Evolutionary conservation across 2,888 invertebrate genomes (phyloP), one percentile per base, ranked within the genome.

Genomic region (Folsomia manolachei): DNA sequence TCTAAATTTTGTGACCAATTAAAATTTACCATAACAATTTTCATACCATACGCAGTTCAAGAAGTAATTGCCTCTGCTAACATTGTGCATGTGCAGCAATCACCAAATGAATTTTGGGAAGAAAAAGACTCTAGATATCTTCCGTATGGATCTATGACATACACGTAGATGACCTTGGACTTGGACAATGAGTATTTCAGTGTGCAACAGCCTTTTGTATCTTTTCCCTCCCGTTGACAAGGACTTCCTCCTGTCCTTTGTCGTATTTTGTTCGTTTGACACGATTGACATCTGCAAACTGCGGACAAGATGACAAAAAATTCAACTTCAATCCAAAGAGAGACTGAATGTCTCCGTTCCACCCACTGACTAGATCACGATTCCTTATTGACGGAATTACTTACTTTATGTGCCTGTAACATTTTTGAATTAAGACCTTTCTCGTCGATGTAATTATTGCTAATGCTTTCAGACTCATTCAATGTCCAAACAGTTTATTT

Each of bases 211-310:
- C 51, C 9, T 9, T 56, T 56, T 56, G 56, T 56, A 19, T 56
- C 56, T 56, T 4, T 56, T 56, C 56, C 56, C 56, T 56, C 56
- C 56, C 21, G 56, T 7, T 56, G 56, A 51, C 51, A 51, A 56
- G 21, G 56, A 19, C 56, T 14, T 14, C n/a, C 4, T 14, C 14
- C 14, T 4, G 4, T 39, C 14, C 39, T 4, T 39, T 14, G 39
- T 39, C 56, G 4, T 56, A 9, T 56, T 56, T n/a, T 56, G 56
- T 56, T 56, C 56, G 11, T 56, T 56, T 56, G 56, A 56, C 56
- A 56, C 21, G n/a, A 56, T 14, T 19, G 21, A 56, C 21, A 56
- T 51, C 51, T 18, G 18, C 56, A 14, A 39, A 39, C 39, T 39
- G 39, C 39, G 14, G 39, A 4, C 7, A 39, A 14, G 14, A 4